Percentiles rank a stretch among this genome's conserved stretches.
These are phyloP conservation scores for Pterois miles DNA, from an alignment of 2,797 vertebrate species.

Conservation along the genomic window DNA sequence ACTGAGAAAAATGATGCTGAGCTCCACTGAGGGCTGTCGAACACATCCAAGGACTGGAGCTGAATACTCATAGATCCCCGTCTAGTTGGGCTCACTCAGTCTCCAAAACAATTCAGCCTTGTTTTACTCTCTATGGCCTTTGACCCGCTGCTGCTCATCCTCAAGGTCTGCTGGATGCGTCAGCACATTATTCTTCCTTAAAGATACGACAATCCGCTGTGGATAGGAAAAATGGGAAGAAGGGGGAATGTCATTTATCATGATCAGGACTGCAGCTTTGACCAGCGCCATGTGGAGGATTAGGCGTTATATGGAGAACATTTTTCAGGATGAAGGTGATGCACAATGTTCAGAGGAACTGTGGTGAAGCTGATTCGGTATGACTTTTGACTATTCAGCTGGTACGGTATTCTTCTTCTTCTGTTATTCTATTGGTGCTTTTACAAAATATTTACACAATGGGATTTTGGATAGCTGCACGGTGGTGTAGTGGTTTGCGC, in stretches of 20 bases:
- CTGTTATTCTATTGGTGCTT: too few species aligned
- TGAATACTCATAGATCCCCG: constrained; percentile 37
- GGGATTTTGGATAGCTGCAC: too few species aligned
- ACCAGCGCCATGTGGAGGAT: constrained; percentile 49
- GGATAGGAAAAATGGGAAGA: constrained; percentile 32
- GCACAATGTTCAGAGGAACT: constrained; percentile 3
- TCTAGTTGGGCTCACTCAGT: constrained; percentile 37
- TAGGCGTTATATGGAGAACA: constrained; percentile 10
- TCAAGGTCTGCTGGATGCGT: constrained; percentile 34
- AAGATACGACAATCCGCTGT: constrained; percentile 44
- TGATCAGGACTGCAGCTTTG: constrained; percentile 58
- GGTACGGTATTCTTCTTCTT: too few species aligned
- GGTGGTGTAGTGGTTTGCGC: too few species aligned
- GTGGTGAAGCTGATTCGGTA: background rate
- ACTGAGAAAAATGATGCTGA: background rate
- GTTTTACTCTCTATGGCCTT: constrained; percentile 32
- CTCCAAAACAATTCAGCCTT: constrained; percentile 46
- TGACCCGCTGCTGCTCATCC: constrained; percentile 66
- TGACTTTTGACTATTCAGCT: constrained; percentile 26
- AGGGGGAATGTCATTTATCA: constrained; percentile 57
- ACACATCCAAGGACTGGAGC: constrained; percentile 32
- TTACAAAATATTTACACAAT: too few species aligned
- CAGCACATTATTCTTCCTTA: constrained; percentile 72
- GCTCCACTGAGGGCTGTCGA: constrained; percentile 34
- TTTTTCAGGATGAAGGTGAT: constrained; percentile 25